Base-by-base conservation (phyloP, 2,113 vertebrate species). In the Gallinago paraguaiae region DNA sequence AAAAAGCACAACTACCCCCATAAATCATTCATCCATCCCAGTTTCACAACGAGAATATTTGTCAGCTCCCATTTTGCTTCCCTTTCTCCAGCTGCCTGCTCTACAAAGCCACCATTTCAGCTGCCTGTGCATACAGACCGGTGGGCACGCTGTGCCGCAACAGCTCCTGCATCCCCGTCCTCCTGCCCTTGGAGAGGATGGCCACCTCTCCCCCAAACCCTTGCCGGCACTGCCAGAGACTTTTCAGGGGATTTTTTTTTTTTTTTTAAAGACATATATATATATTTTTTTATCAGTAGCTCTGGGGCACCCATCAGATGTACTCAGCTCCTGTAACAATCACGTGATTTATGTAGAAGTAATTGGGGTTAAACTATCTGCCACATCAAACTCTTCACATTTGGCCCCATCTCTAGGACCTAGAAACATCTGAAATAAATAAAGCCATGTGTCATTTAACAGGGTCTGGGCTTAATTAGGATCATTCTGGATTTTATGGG, bases 401-500 rank as follows among this genome's bases (percentile, higher is more conserved):
- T 90, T 93, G 92, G 94, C 93, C 95, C 93, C 90, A 88, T 95
- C 92, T 90, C 79, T 92, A 94, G 90, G 88, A 93, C 88, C 91
- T 78, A 96, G 88, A 94, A 97, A 95, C 93, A 96, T 95, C 94
- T 97, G 97, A 97, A 94, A 96, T 91, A 96, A 96, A 97, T 96
- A 97, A 96, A 97, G 67, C 79, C 77, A 45, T 54, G 91, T 95
- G 93, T 91, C 87, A 94, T 93, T 86, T 82, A 92, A 91, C 53
- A 70, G 77, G n/a, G 59, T 70, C 94, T 95, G 92, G 92, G 81
- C 86, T 93, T 97, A 96, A 97, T 95, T 96, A 97, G 77, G 70
- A 93, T 88, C 56, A 83, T 80, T 94, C 83, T 90, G 69, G 51
- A 90, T 94, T 96, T 94, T 82, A 89, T 81, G 68, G 92, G 85